Evolutionary conservation across 2,113 vertebrate genomes (phyloP), one percentile per base, ranked within the genome.

Genomic region (Syngnathus scovelli): DNA sequence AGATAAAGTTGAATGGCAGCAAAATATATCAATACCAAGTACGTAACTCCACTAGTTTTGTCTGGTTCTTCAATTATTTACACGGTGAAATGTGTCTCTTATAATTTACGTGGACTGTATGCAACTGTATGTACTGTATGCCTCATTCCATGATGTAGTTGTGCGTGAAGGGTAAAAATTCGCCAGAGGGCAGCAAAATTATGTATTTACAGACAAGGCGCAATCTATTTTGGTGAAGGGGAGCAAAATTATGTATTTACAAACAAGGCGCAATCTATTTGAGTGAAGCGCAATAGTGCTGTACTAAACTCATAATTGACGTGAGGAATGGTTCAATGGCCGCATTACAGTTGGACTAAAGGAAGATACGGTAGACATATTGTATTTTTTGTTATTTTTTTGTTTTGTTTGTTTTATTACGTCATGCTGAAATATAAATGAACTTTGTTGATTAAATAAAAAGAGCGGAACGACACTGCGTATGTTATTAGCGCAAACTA

Each of bases 111-210:
- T 27, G 27, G 27, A 27, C 27, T 27, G 27, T 27, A 27, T 46
- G 44, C 5, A 4, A 46, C 3, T 15, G 5, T 46, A 1, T 46
- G 13, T 15, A 46, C 16, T 46, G 15, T 15, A 7, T 16, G 16
- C 18, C 7, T 19, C 18, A 5, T 49, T 49, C 16, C 48, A 52
- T 8, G 2, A 13, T 52, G 48, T 1, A 60, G 6, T 62, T 1
- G 5, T 43, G 39, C 37, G 33, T n/a, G 63, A 51, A 38, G 27
- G 11, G 18, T 61, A 64, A 19, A 8, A 18, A 36, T 16, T 33
- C 84, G 67, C 59, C 66, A 86, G 86, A 39, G 69, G 77, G 78
- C 72, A 79, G 55, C 75, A 81, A 59, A 76, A 46, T 33, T 72
- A 52, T 51, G 5, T 6, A 37, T 43, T 61, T 21, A n/a, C 19